phyloP scores from a whole-genome alignment of 2,797 vertebrate species.

The Sparidentex hasta region DNA sequence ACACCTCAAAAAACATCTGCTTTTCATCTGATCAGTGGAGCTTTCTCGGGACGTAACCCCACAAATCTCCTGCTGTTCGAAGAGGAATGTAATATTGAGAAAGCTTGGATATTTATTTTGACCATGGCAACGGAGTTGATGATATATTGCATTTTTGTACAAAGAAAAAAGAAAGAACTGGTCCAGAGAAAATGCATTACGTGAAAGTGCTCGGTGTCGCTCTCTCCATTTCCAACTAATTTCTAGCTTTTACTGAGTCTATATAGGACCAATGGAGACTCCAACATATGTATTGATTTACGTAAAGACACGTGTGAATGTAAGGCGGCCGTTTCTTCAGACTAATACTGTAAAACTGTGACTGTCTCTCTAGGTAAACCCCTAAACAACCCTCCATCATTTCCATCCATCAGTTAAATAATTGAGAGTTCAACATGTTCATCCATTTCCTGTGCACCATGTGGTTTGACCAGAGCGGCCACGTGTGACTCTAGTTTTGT shows the following conservation, averaged over 20 bases:
- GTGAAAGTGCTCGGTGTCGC: background rate
- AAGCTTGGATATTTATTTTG: constrained; percentile 30
- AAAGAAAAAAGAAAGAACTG: background rate
- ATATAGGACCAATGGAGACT: background rate
- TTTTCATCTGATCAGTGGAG: constrained; percentile 6
- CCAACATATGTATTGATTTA: background rate
- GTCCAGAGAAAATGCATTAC: constrained; percentile 1
- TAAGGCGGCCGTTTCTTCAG: background rate
- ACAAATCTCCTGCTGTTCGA: constrained; percentile 15
- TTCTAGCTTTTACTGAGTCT: constrained; percentile 7
- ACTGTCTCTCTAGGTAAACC: constrained; percentile 7
- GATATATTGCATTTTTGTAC: constrained; percentile 9
- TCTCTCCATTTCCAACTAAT: constrained; percentile 4
- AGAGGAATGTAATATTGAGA: constrained; percentile 22
- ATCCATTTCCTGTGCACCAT: background rate
- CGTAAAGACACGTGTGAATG: background rate
- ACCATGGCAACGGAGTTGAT: constrained; percentile 1
- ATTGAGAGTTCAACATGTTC: background rate
- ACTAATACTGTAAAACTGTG: background rate
- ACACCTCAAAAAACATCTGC: constrained; percentile 18
- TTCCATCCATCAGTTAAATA: background rate
- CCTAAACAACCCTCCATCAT: background rate
- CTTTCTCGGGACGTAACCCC: background rate
- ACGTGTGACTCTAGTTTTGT: constrained; percentile 34
- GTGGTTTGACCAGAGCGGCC: constrained; percentile 34